These are phyloP conservation scores for Enteromius unitaeniatus DNA, from an alignment of 2,797 vertebrate species.

Conservation along the genomic window DNA sequence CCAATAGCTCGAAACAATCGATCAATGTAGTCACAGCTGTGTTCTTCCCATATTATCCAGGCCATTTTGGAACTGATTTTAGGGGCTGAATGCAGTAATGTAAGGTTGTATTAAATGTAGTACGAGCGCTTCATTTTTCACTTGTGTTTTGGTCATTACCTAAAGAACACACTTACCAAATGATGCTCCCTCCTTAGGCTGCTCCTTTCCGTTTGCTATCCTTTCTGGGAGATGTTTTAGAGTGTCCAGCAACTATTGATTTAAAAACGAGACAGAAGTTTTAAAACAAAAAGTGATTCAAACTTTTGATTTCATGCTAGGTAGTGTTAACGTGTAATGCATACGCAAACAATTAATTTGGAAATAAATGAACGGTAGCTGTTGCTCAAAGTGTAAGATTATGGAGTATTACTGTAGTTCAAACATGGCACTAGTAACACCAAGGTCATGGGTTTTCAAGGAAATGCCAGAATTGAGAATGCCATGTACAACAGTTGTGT, in stretches of 20 bases:
- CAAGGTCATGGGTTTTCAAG: neutral
- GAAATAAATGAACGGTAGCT: too few species aligned
- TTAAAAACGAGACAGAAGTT: neutral
- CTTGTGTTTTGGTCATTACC: neutral
- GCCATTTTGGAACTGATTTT: slow-evolving; percentile 84
- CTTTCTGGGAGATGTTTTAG: slow-evolving; percentile 85
- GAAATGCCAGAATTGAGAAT: neutral
- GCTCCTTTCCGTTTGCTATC: slow-evolving; percentile 80
- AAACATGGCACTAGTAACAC: neutral
- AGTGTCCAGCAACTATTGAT: slow-evolving; percentile 85
- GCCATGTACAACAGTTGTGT: neutral
- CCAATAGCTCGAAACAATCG: slow-evolving; percentile 86
- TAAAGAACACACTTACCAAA: slow-evolving; percentile 78
- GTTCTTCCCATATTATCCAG: slow-evolving; percentile 91
- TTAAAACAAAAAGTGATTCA: neutral
- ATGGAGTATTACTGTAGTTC: neutral
- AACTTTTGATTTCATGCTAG: neutral
- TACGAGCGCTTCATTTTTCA: neutral
- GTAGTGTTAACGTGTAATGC: neutral
- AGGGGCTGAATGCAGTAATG: slow-evolving; percentile 77
- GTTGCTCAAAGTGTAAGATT: neutral
- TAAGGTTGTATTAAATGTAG: neutral
- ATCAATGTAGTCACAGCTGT: slow-evolving; percentile 84
- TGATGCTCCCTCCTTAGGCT: slow-evolving; percentile 82
- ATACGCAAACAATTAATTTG: neutral